Base-by-base conservation (phyloP, 2,888 invertebrate genomes). In the Saturnia japonica region DNA sequence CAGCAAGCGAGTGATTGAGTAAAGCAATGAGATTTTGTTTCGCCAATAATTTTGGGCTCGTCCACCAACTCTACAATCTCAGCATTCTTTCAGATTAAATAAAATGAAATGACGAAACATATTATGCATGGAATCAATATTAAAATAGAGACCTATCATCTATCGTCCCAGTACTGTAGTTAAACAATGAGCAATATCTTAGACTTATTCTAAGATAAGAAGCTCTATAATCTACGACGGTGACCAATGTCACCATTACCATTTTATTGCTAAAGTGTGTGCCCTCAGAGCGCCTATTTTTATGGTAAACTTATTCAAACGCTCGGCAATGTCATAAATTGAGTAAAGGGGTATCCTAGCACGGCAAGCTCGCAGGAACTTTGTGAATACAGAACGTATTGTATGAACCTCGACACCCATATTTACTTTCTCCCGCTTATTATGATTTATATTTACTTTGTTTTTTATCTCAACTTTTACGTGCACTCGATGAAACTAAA, bases 271-370 rank as follows among this genome's bases (percentile, higher is more conserved):
- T 78, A 87, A 93, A 93, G 89, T 93, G 92, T 87, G 86, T 88
- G 86, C 87, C 87, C 90, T 79, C 90, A 86, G 82, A 85, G 89
- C 84, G 91, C 90, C 90, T 90, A 92, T 93, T 93, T 93, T 93
- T 93, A 91, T 90, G 90, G 86, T 88, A 90, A 93, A 90, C 88
- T 91, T 93, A 93, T 93, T 93, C 91, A 91, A 92, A 93, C 91
- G 88, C 89, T 89, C 88, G 89, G 78, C 83, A 84, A 85, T 81
- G 87, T 90, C 91, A 91, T 93, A 93, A 93, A 92, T 93, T 86
- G 85, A 82, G 82, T 78, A 87, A 92, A 90, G 90, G 91, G 91
- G 90, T 91, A 84, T 82, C 84, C 84, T 85, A 86, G 86, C 84
- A 86, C 87, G 87, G 86, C 86, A 86, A 85, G 86, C 86, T 83